A percentile compares a stretch with the other conserved stretches of the same genome.
phyloP scores from a whole-genome alignment of 2,797 vertebrate genomes.

The Limosa lapponica region DNA sequence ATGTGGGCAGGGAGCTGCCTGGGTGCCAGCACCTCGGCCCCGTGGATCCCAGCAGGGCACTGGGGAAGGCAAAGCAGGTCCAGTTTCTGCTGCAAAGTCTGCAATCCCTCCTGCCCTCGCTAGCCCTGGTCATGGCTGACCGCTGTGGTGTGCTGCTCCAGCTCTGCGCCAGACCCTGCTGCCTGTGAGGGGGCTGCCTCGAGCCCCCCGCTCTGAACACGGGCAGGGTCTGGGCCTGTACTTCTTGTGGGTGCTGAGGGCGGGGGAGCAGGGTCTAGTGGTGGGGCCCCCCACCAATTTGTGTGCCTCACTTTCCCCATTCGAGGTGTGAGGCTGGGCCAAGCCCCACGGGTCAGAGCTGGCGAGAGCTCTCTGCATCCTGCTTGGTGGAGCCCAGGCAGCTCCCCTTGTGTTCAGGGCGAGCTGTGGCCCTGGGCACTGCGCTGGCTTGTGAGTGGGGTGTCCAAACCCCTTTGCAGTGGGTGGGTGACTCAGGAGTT shows the following conservation, averaged over 20 bases:
- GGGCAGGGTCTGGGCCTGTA: not conserved
- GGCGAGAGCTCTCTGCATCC: not conserved
- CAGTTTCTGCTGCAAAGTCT: not conserved
- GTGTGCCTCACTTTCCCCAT: not conserved
- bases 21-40: fast-evolving
- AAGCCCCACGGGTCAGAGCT: fast-evolving
- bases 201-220: fast-evolving
- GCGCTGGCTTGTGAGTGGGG: not conserved
- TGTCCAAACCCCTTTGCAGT: not conserved
- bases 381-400: not conserved
- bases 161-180: not conserved
- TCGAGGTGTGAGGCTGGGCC: not conserved
- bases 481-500: constrained; percentile 5
- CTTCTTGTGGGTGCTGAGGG: too few species aligned
- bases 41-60: fast-evolving
- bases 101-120: not conserved
- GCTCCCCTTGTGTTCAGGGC: not conserved
- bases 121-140: not conserved
- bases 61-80: not conserved
- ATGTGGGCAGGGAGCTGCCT: not conserved
- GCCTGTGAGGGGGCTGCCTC: not conserved
- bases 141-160: fast-evolving
- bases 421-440: not conserved
- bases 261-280: not conserved
- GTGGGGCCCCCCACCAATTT: not conserved